phyloP scores from a whole-genome alignment of 2,797 vertebrate species.

The Serranus cabrilla region DNA sequence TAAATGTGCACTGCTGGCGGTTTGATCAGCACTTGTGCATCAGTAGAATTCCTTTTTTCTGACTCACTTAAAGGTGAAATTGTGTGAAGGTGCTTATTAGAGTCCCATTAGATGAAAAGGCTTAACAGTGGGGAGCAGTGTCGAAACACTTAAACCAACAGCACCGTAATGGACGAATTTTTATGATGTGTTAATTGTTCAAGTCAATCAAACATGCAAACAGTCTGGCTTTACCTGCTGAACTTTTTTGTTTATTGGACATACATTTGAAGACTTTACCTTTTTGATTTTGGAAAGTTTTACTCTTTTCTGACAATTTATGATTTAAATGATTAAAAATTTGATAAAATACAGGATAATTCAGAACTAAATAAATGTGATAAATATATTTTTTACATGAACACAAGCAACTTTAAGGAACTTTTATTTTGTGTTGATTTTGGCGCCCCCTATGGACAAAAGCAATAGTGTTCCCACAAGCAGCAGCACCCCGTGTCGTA shows the following conservation, averaged over 20 bases:
- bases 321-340: too few relatives aligned
- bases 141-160: neutral
- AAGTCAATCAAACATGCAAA: neutral
- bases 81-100: neutral
- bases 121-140: neutral
- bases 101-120: neutral
- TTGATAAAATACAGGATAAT: too few relatives aligned
- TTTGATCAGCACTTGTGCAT: slow-evolving; percentile 45
- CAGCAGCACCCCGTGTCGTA: too few relatives aligned
- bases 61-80: neutral
- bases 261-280: neutral
- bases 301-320: neutral
- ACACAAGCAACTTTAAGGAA: too few relatives aligned
- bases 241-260: neutral
- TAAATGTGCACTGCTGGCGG: slow-evolving; percentile 52
- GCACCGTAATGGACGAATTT: neutral
- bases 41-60: slow-evolving; percentile 24
- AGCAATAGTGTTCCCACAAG: too few relatives aligned
- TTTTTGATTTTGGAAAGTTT: too few relatives aligned
- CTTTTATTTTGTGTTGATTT: too few relatives aligned
- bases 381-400: too few relatives aligned
- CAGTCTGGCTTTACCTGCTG: neutral
- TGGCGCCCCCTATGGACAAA: too few relatives aligned
- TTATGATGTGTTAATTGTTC: neutral
- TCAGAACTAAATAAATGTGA: too few relatives aligned